Evolutionary conservation across 2,797 vertebrate species (phyloP), one percentile per base, ranked within the genome.

Genomic region (Sebastiscus tertius): DNA sequence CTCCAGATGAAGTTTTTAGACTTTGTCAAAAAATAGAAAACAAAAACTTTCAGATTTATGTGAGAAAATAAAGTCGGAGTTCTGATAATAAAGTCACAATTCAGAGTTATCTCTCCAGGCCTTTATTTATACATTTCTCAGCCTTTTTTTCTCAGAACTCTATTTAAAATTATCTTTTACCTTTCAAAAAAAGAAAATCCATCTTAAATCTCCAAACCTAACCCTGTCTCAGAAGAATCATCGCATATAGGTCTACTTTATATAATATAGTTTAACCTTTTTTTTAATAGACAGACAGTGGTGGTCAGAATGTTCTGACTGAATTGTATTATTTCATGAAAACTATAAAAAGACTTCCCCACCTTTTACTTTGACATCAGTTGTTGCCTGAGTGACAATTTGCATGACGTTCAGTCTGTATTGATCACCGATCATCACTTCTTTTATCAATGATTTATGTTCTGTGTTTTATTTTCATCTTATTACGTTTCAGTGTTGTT

Each of bases 401-500:
- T 66, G 33, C 72, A 64, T 72, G 63, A 54, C 4, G 63, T 73
- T 70, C 39, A 36, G 72, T 39, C 7, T 56, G 20, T 71, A 65
- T 75, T 49, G 60, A 54, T 82, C 79, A 69, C 65, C 79, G 11
- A 22, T 55, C 88, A 82, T 88, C 59, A 59, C 9, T 64, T 81
- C 60, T 81, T 26, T 78, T 18, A 75, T 77, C 59, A 55, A n/a
- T 87, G 31, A 42, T 86, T 87, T 84, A 2, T 62, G 42, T 82
- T 72, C 31, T 72, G 55, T 77, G 68, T 82, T 88, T 87, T 55
- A 54, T 66, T 77, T 85, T 85, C 77, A 72, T 85, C 65, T 22
- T 76, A 91, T 93, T 92, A 54, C 49, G 85, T 88, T 92, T 87
- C 81, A 89, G 88, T 91, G 22, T 80, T 84, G 59, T 86, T 88